A percentile compares a stretch with the other conserved stretches of the same genome.
These are phyloP conservation scores for Tribolium freemani DNA, from an alignment of 2,888 invertebrate genomes.

Conservation along the genomic window DNA sequence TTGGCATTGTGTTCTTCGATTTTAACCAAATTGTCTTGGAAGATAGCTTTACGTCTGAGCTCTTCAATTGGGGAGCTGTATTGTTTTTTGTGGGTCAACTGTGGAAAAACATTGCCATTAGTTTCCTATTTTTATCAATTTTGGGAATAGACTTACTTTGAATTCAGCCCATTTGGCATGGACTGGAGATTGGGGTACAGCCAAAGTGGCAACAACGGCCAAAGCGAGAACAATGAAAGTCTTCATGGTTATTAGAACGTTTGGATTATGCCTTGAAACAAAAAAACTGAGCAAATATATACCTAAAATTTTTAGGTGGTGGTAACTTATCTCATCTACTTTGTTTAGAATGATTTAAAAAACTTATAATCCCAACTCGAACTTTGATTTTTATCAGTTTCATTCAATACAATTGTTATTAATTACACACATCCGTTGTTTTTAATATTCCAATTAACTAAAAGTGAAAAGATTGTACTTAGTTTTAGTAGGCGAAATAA, in stretches of 20 bases:
- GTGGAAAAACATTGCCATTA: background rate
- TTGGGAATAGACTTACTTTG: slow-evolving; percentile 14
- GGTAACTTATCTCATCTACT: background rate
- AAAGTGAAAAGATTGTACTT: no score
- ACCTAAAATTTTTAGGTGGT: background rate
- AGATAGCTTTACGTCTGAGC: slow-evolving; percentile 84
- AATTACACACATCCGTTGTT: no score
- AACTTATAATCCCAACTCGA: background rate
- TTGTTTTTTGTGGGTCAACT: slow-evolving; percentile 44
- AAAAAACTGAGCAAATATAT: background rate
- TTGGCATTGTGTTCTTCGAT: slow-evolving; percentile 81
- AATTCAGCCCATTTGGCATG: slow-evolving; percentile 16
- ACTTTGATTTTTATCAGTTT: background rate
- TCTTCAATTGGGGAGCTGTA: slow-evolving; percentile 81
- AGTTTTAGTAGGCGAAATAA: no score
- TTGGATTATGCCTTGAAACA: background rate
- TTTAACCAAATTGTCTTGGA: slow-evolving; percentile 83
- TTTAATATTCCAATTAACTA: no score
- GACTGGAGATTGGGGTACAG: background rate
- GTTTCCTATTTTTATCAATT: background rate
- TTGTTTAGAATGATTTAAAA: background rate
- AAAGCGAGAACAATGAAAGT: slow-evolving; percentile 1
- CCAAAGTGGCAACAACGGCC: slow-evolving; percentile 4
- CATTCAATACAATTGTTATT: background rate
- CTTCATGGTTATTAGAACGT: slow-evolving; percentile 1